Percentiles rank a stretch among this genome's conserved stretches.
Evolutionary conservation across 1,140 invertebrate genomes (phyloP).

Genomic region (Pectinophora gossypiella): DNA sequence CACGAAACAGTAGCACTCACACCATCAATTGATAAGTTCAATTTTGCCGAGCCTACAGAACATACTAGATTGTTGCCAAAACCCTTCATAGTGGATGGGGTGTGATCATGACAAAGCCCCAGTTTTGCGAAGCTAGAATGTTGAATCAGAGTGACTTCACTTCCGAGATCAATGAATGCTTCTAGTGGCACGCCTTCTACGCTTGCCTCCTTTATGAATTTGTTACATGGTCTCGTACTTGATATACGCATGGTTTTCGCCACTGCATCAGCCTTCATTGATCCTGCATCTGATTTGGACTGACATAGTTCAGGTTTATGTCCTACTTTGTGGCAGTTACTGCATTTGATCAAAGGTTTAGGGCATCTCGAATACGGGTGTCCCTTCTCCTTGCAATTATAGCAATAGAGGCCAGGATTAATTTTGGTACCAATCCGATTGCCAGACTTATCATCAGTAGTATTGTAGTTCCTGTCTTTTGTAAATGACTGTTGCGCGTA

Average conservation of each 20-base stretch:
- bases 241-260: background rate
- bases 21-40: background rate
- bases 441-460: background rate
- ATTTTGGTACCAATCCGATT: background rate
- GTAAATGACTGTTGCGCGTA: background rate
- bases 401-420: slow-evolving; percentile 16
- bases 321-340: slow-evolving; percentile 8
- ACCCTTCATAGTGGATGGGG: background rate
- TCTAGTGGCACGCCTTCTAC: background rate
- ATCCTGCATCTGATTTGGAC: background rate
- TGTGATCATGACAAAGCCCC: background rate
- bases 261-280: background rate
- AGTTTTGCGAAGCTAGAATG: background rate
- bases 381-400: slow-evolving; percentile 15
- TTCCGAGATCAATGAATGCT: slow-evolving; percentile 2
- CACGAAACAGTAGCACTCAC: background rate
- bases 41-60: background rate
- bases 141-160: background rate
- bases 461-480: background rate
- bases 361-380: slow-evolving; percentile 9
- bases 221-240: background rate
- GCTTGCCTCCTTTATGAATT: background rate
- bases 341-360: slow-evolving; percentile 13
- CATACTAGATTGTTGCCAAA: background rate
- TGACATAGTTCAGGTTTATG: slow-evolving; percentile 10